A percentile compares a stretch with the other conserved stretches of the same genome.
phyloP scores from a whole-genome alignment of 2,797 vertebrate species.

The Girardinus metallicus region DNA sequence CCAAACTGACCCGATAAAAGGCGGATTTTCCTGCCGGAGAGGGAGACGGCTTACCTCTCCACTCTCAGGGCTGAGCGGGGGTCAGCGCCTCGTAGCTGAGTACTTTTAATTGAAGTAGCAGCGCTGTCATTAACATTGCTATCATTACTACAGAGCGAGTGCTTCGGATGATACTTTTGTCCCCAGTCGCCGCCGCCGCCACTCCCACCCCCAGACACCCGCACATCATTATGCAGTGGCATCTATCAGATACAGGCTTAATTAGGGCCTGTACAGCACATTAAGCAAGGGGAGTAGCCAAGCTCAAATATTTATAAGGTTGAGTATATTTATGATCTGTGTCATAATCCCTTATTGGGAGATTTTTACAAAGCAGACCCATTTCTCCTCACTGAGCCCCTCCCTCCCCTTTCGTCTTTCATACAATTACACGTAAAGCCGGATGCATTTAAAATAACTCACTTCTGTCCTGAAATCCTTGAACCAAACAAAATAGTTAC shows the following conservation, averaged over 20 bases:
- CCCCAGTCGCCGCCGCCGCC: conserved; percentile 39
- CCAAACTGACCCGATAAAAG: conserved; percentile 29
- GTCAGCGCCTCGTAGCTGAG: conserved; percentile 56
- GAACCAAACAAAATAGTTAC: no score
- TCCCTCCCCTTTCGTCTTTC: background rate
- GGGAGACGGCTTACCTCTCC: conserved; percentile 23
- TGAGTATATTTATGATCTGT: conserved; percentile 85
- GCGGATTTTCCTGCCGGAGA: conserved; percentile 3
- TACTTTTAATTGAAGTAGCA: conserved; percentile 75
- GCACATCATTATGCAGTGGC: conserved; percentile 81
- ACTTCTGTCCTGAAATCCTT: background rate
- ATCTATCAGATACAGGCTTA: conserved; percentile 85
- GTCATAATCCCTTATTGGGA: conserved; percentile 80
- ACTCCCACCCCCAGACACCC: conserved; percentile 67
- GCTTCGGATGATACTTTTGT: conserved; percentile 67
- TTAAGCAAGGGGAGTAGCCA: conserved; percentile 82
- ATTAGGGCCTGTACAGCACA: conserved; percentile 85
- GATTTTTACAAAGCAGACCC: conserved; percentile 61
- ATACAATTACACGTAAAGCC: background rate
- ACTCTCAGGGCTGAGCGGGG: conserved; percentile 31
- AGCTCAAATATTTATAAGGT: conserved; percentile 87
- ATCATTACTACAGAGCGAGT: conserved; percentile 74
- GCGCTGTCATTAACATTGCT: conserved; percentile 71
- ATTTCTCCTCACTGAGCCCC: background rate
- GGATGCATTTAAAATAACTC: background rate